Evolutionary conservation across 2,888 invertebrate species (phyloP).

Genomic region (Rhyacophila evoluta): DNA sequence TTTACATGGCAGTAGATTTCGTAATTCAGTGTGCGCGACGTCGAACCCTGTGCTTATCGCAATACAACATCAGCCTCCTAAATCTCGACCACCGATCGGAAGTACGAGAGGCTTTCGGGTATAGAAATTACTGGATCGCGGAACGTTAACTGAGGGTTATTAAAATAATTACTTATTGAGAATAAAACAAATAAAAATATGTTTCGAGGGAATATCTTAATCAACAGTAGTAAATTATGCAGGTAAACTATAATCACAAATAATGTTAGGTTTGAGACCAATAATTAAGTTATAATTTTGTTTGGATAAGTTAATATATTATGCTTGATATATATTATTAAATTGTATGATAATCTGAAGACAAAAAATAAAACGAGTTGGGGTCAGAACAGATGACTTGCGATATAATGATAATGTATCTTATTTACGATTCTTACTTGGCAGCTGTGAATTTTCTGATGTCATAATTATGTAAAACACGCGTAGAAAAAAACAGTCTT

Average conservation of each 20-base stretch:
- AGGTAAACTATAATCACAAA: background rate
- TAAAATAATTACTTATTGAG: background rate
- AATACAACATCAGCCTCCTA: background rate
- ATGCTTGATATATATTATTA: too few species aligned
- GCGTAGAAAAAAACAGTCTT: too few species aligned
- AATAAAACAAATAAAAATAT: background rate
- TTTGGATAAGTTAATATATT: background rate
- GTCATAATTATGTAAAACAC: too few species aligned
- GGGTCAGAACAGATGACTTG: background rate
- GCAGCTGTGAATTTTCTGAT: too few species aligned
- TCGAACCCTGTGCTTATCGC: background rate
- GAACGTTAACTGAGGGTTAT: background rate
- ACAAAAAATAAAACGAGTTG: too few species aligned
- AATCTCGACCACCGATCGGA: background rate
- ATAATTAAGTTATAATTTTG: constrained; percentile 8
- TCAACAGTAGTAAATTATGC: background rate
- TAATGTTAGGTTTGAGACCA: background rate
- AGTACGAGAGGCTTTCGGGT: background rate
- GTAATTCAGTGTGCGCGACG: constrained; percentile 26
- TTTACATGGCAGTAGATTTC: constrained; percentile 39
- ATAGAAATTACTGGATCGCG: background rate
- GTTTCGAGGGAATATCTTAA: background rate
- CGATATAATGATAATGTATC: background rate
- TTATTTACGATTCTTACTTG: too few species aligned
- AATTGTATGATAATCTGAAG: too few species aligned